Base-by-base conservation (phyloP, 2,888 invertebrate genomes). In the Zaprionus obscuricornis region DNA sequence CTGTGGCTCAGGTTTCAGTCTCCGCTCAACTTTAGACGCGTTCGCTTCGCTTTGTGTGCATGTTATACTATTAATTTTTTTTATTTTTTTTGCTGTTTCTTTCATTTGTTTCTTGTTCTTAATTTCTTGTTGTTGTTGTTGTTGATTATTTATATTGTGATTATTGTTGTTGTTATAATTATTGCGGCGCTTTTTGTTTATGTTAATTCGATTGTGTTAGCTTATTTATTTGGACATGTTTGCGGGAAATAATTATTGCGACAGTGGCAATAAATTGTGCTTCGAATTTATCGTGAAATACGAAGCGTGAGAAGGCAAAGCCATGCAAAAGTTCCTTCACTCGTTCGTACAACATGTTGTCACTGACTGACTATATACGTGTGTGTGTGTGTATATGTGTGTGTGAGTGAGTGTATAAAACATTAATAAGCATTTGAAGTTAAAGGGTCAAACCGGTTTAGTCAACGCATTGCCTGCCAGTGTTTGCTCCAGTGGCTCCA, bases 401-500 rank as follows among this genome's bases (percentile, higher is more conserved):
- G 31, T 50, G 33, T 49, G 36, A 52, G 42, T 56, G 37, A 20
- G 33, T 43, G 51, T 64, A 55, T 63, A 37, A 56, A 59, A 59
- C 83, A 74, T 71, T 74, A 82, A 65, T 74, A 82, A 81, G 77
- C 74, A 65, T 76, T 81, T 67, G 70, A 65, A 85, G 71, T 54
- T 67, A 73, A 86, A 86, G 85, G 87, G 87, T 86, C 85, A 87
- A 87, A 87, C 87, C 86, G 87, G 86, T 85, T 85, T 85, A 72
- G 66, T 66, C 63, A 63, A 52, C 66, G 62, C 69, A 72, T 52
- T 56, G 40, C 27, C 8, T 20, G 58, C 57, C 54, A 77, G 70
- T 59, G n/a, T 46, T 17, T 27, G 27, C 26, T 18, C 36, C 36
- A 34, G 20, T 39, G 49, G 49, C n/a, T n/a, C n/a, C n/a, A 13